phyloP scores from a whole-genome alignment of 2,797 vertebrate species.

The Myotis myotis region DNA sequence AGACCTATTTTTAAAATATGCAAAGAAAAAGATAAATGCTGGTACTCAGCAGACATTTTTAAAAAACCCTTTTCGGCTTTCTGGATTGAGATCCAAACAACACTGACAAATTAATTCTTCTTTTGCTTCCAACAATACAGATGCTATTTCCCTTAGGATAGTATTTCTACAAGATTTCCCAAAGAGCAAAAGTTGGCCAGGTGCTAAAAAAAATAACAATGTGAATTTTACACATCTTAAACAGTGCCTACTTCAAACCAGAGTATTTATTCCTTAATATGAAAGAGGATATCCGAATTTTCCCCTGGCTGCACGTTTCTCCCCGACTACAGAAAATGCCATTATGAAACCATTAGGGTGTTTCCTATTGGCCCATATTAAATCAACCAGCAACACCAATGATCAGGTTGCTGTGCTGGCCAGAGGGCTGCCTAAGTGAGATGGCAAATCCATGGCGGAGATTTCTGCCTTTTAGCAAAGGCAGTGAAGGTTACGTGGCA shows the following conservation, averaged over 20 bases:
- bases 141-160: constrained; percentile 50
- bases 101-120: constrained; percentile 55
- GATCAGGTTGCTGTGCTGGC: background rate
- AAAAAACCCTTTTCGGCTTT: constrained; percentile 7
- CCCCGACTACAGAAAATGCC: background rate
- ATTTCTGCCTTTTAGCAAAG: constrained; percentile 12
- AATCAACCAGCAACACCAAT: constrained; percentile 10
- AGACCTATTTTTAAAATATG: constrained; percentile 65
- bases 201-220: background rate
- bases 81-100: constrained; percentile 57
- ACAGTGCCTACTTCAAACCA: constrained; percentile 11
- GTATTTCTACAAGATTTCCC: constrained; percentile 60
- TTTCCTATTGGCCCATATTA: background rate
- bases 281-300: background rate
- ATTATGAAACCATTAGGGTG: background rate
- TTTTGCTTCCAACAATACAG: constrained; percentile 59
- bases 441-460: background rate
- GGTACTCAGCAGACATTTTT: background rate
- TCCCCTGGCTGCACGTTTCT: background rate
- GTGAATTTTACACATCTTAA: constrained; percentile 31
- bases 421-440: background rate
- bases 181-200: constrained; percentile 43
- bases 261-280: background rate
- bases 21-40: constrained; percentile 57
- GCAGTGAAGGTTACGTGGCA: background rate